Conservation (phyloP, 2,888 invertebrate species). For the Hyposoter dolosus region DNA sequence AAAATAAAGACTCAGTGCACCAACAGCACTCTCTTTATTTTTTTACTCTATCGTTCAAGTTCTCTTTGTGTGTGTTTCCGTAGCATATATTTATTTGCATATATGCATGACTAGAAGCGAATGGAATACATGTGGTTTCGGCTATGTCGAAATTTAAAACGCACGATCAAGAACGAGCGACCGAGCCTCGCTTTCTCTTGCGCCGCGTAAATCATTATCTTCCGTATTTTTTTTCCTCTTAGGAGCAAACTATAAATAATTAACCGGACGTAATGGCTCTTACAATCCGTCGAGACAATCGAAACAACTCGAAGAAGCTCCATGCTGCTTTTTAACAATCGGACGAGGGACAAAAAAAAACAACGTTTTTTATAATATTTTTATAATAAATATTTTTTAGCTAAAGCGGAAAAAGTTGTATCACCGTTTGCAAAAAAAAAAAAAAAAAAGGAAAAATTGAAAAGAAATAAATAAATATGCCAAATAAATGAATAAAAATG, state of each 20-base stretch:
- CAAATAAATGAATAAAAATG: background rate
- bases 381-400: too few relatives aligned
- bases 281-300: background rate
- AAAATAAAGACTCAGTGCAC: background rate
- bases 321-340: background rate
- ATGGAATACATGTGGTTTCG: slow-evolving; percentile 46
- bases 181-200: slow-evolving; percentile 55
- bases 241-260: slow-evolving; percentile 32
- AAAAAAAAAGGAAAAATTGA: too few relatives aligned
- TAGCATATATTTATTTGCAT: slow-evolving; percentile 40
- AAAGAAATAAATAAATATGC: background rate
- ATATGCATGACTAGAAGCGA: slow-evolving; percentile 65
- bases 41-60: slow-evolving; percentile 2
- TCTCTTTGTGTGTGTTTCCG: slow-evolving; percentile 55
- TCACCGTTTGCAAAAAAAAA: background rate
- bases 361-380: too few relatives aligned
- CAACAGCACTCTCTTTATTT: slow-evolving; percentile 10
- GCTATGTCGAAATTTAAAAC: slow-evolving; percentile 41
- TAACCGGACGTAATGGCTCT: background rate
- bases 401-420: background rate
- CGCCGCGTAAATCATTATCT: slow-evolving; percentile 1
- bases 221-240: slow-evolving; percentile 4
- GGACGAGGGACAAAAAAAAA: background rate
- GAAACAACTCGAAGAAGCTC: background rate
- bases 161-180: slow-evolving; percentile 59